These are phyloP conservation scores for Xylophagus ater DNA, from an alignment of 2,888 invertebrate species.

Conservation along the genomic window DNA sequence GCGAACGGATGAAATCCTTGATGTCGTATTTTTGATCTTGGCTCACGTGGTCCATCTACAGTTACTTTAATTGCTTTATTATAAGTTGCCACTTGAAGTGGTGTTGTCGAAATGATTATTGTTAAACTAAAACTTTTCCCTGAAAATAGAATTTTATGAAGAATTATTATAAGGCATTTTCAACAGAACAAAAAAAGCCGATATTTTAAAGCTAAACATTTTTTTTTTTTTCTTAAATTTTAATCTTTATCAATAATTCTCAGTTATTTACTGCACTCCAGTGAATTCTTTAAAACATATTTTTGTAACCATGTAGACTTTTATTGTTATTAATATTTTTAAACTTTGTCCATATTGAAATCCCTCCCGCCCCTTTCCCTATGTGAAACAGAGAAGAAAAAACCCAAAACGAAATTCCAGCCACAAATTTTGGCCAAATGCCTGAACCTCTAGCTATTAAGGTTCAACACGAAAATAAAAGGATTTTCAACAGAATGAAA, in stretches of 20 bases:
- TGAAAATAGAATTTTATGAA: slow-evolving; percentile 46
- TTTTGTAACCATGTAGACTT: not conserved
- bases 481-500: not conserved
- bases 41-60: slow-evolving; percentile 96
- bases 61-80: slow-evolving; percentile 98
- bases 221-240: not conserved
- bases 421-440: slow-evolving; percentile 1
- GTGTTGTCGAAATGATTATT: slow-evolving; percentile 86
- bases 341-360: not conserved
- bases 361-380: too few species aligned
- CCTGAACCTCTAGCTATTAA: slow-evolving; percentile 1
- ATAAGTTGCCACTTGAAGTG: slow-evolving; percentile 94
- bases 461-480: not conserved
- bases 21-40: slow-evolving; percentile 83
- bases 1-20: slow-evolving; percentile 83
- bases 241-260: too few species aligned
- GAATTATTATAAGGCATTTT: too few species aligned
- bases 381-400: not conserved
- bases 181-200: not conserved
- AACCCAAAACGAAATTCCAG: not conserved
- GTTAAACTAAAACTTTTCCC: slow-evolving; percentile 96
- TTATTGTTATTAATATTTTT: slow-evolving; percentile 1
- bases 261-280: too few species aligned
- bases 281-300: not conserved
- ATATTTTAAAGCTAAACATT: not conserved